phyloP scores from a whole-genome alignment of 2,797 vertebrate species.

The Cryptoblepharus egeriae region DNA sequence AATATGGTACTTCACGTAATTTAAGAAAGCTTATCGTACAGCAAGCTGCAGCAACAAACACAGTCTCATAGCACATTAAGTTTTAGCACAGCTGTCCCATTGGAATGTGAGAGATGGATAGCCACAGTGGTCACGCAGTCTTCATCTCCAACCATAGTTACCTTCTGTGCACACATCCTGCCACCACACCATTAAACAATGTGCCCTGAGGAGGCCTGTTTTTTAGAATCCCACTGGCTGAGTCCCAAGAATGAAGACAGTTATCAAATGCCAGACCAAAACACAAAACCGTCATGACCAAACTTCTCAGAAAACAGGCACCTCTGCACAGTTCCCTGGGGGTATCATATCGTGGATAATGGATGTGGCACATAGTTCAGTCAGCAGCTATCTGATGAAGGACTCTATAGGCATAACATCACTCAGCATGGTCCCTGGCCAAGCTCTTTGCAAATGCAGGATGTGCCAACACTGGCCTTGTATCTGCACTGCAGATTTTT shows the following conservation, averaged over 20 bases:
- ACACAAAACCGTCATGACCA: background rate
- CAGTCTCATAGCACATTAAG: too few species aligned
- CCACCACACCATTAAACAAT: background rate
- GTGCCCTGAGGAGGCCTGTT: background rate
- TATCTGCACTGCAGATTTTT: background rate
- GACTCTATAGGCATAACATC: background rate
- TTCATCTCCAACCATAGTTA: background rate
- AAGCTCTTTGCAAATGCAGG: background rate
- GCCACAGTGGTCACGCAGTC: background rate
- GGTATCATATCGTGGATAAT: background rate
- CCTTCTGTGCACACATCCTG: background rate
- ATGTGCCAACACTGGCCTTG: background rate
- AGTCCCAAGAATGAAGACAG: background rate
- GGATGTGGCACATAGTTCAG: background rate
- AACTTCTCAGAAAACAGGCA: background rate
- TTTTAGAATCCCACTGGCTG: background rate
- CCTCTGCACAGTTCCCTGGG: too few species aligned
- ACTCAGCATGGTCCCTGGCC: background rate
- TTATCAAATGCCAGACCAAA: background rate
- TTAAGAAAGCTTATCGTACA: too few species aligned
- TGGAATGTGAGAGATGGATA: too few species aligned
- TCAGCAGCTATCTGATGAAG: background rate
- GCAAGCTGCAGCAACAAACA: too few species aligned
- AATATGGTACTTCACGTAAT: too few species aligned
- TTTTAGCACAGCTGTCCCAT: too few species aligned